These are phyloP conservation scores for Hycleus phaleratus DNA, from an alignment of 1,140 invertebrate species.

Conservation along the genomic window DNA sequence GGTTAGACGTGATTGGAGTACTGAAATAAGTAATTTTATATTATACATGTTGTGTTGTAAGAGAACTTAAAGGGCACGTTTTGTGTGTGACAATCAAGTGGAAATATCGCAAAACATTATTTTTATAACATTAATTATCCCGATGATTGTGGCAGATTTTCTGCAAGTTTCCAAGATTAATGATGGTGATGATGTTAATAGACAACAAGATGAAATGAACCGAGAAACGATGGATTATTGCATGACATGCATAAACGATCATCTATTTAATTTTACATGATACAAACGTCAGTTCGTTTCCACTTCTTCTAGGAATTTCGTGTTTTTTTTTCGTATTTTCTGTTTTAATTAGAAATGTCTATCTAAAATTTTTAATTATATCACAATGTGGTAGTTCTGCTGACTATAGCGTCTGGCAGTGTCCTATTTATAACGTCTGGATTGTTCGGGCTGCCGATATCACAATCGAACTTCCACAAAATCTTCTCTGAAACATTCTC, in stretches of 20 bases:
- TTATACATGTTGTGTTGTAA: too few relatives aligned
- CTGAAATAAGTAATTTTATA: too few relatives aligned
- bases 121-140: too few relatives aligned
- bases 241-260: not conserved
- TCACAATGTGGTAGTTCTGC: conserved; percentile 40
- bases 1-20: conserved; percentile 9
- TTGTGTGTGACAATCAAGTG: too few relatives aligned
- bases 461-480: conserved; percentile 40
- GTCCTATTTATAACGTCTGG: conserved; percentile 36
- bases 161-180: not conserved
- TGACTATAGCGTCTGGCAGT: conserved; percentile 35
- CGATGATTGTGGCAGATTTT: too few relatives aligned
- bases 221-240: not conserved
- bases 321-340: not conserved
- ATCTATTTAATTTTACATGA: not conserved
- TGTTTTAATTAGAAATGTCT: conserved; percentile 15
- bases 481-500: conserved; percentile 32
- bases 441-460: conserved; percentile 36
- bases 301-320: not conserved
- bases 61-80: too few relatives aligned
- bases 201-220: not conserved
- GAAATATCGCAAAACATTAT: too few relatives aligned
- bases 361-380: conserved; percentile 21
- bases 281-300: conserved; percentile 18
- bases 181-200: not conserved